A percentile compares a stretch with the other conserved stretches of the same genome.
These are phyloP conservation scores for Peucedramus taeniatus DNA, from an alignment of 2,113 vertebrate genomes.

Conservation along the genomic window DNA sequence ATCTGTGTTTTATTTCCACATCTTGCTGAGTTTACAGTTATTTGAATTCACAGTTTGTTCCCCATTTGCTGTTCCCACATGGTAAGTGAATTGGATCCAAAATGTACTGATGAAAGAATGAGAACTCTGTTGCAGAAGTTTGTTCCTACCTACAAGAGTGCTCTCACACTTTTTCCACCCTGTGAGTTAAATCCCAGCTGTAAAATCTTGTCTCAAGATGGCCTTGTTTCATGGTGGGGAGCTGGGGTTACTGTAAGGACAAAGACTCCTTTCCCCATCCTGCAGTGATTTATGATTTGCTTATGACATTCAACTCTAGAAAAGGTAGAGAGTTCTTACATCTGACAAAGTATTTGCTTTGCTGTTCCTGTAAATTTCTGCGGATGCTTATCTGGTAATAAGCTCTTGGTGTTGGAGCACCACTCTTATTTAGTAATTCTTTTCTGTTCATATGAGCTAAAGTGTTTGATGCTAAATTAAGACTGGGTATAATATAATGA, in stretches of 20 bases:
- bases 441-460: background rate
- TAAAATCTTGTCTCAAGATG: conserved; percentile 4
- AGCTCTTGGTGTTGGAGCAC: background rate
- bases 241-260: background rate
- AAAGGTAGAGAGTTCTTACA: background rate
- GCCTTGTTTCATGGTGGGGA: background rate
- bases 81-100: conserved; percentile 60
- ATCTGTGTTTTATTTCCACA: conserved; percentile 61
- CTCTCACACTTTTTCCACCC: background rate
- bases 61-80: conserved; percentile 62
- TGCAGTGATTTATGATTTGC: background rate
- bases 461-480: background rate
- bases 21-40: conserved; percentile 63
- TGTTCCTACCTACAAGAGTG: conserved; percentile 11
- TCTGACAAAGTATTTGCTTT: background rate
- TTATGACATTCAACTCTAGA: background rate
- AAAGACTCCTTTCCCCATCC: background rate
- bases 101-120: conserved; percentile 44
- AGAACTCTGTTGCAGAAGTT: conserved; percentile 34
- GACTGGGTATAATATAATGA: background rate
- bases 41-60: conserved; percentile 65
- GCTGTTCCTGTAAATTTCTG: background rate
- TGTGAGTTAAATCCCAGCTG: conserved; percentile 24
- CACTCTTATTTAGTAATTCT: background rate
- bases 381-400: background rate